Base-by-base conservation (phyloP, 2,888 invertebrate genomes). In the Adelognathus sp. region DNA sequence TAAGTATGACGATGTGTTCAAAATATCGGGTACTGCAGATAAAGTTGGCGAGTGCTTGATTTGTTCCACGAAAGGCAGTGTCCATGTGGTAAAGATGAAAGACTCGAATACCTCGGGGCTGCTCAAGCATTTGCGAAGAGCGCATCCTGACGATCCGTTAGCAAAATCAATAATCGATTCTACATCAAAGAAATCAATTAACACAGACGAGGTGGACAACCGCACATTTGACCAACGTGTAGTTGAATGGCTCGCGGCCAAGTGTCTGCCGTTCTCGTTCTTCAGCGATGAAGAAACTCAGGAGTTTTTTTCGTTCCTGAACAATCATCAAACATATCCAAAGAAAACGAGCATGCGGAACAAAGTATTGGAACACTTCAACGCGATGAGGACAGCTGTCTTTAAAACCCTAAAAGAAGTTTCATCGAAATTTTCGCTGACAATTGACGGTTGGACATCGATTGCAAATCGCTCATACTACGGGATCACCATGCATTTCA, bases 21-120 rank as follows among this genome's bases (percentile, higher is more conserved):
- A 31, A 5, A 31, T 31, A 31, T 5, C 31, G 7, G 7, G 7
- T 5, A 7, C 3, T 3, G 31, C 4, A 3, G 27, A 52, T 24
- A 27, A 27, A 24, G 21, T 24, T 18, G 52, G 27, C 2, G 3
- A 18, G 50, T 24, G 50, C 24, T 24, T 50, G 24, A 7, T 50
- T 11, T 21, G 50, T 21, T 3, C 18, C 5, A 50, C 5, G 24
- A 9, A 3, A 18, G 50, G 50, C 4, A 24, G 4, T 4, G 24
- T 5, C 9, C 0, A 24, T 50, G 6, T 2, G 29, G 61, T 73
- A 21, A 73, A 77, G 61, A 72, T 60, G 67, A 61, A 54, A 9
- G 14, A 36, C 3, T 60, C 72, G 16, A 77, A 73, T 14, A 73
- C 73, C 3, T 54, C 50, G 41, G 63, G 73, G 4, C 36, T 73